Evolutionary conservation across 2,888 invertebrate species (phyloP).

Genomic region (Caenorhabditis sp.): DNA sequence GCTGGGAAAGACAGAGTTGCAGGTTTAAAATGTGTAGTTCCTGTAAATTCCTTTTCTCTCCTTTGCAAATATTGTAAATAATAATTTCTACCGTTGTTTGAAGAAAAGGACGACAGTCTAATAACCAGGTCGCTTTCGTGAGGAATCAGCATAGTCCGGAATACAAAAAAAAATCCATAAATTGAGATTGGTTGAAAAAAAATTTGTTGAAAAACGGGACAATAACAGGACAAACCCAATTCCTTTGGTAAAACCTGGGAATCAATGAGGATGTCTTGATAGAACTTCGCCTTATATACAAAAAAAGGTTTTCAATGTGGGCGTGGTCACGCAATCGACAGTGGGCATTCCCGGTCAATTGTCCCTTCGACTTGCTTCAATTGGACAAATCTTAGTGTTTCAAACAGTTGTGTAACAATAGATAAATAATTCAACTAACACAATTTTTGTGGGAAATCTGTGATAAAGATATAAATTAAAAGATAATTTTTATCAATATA

Average conservation of each 20-base stretch:
- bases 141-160: conserved; percentile 67
- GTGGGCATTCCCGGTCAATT: conserved; percentile 64
- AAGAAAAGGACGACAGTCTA: conserved; percentile 55
- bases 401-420: conserved; percentile 35
- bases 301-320: conserved; percentile 28
- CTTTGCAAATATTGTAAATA: background rate
- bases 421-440: too few species aligned
- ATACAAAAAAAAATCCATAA: conserved; percentile 59
- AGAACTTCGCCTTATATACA: conserved; percentile 50
- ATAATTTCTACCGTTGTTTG: conserved; percentile 33
- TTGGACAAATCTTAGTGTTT: conserved; percentile 19
- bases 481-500: too few species aligned
- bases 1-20: conserved; percentile 65
- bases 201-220: background rate
- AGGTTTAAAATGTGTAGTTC: conserved; percentile 54
- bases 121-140: conserved; percentile 40
- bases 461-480: too few species aligned
- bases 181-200: conserved; percentile 16
- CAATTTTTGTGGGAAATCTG: too few species aligned
- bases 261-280: conserved; percentile 33
- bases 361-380: conserved; percentile 34
- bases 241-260: conserved; percentile 20
- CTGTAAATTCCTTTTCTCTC: too few species aligned
- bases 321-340: conserved; percentile 50
- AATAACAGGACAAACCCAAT: background rate